A percentile compares a stretch with the other conserved stretches of the same genome.
phyloP scores from a whole-genome alignment of 2,888 invertebrate species.

The Abrostola tripartita region DNA sequence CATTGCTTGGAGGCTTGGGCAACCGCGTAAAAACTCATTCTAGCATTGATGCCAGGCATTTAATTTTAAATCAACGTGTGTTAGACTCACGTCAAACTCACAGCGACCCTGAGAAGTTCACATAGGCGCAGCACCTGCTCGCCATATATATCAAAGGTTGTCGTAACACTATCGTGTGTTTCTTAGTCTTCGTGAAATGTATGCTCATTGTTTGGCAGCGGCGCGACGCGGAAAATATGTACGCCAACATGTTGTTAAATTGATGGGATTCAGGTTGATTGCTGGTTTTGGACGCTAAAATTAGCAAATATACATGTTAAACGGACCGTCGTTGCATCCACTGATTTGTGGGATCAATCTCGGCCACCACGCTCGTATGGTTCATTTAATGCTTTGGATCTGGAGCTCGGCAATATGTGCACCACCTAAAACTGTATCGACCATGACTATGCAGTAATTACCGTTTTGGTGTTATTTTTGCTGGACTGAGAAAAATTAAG shows the following conservation, averaged over 20 bases:
- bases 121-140: conserved; percentile 71
- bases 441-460: conserved; percentile 24
- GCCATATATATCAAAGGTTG: conserved; percentile 71
- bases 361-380: conserved; percentile 24
- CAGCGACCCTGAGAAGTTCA: conserved; percentile 67
- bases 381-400: conserved; percentile 25
- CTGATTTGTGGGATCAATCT: conserved; percentile 52
- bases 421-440: conserved; percentile 37
- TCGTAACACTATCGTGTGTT: conserved; percentile 65
- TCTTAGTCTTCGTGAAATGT: conserved; percentile 57
- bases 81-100: conserved; percentile 37
- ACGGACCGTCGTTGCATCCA: conserved; percentile 52
- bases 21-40: conserved; percentile 52
- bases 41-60: conserved; percentile 59
- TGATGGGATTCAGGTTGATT: conserved; percentile 69
- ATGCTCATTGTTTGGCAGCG: conserved; percentile 79
- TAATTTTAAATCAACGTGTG: conserved; percentile 65
- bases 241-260: conserved; percentile 68
- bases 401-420: conserved; percentile 27
- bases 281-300: conserved; percentile 57
- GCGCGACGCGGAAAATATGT: conserved; percentile 67
- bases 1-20: conserved; percentile 35
- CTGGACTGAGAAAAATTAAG: conserved; percentile 13
- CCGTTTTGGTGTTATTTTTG: conserved; percentile 34
- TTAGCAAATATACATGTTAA: conserved; percentile 58